Evolutionary conservation across 2,797 vertebrate genomes (phyloP).

Genomic region (Poecilia picta): DNA sequence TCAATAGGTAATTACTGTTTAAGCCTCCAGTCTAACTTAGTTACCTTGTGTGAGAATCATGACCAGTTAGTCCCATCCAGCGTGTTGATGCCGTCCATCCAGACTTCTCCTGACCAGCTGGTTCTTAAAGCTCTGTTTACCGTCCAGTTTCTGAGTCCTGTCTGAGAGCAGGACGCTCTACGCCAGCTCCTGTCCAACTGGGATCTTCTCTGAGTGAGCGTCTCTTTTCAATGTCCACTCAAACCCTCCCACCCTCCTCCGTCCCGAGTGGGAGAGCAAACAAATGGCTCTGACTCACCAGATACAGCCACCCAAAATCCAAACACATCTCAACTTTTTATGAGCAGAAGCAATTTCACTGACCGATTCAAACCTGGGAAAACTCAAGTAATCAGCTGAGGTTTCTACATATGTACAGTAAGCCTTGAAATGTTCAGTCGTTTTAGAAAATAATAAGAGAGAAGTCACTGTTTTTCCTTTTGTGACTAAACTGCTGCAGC

Average conservation of each 20-base stretch:
- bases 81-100: conserved; percentile 47
- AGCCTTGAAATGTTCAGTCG: conserved; percentile 11
- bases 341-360: conserved; percentile 10
- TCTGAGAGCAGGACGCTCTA: conserved; percentile 22
- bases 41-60: conserved; percentile 72
- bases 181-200: conserved; percentile 47
- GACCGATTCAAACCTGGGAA: conserved; percentile 18
- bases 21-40: conserved; percentile 20
- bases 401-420: conserved; percentile 12
- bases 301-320: conserved; percentile 23
- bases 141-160: neutral
- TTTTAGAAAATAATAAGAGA: conserved; percentile 12
- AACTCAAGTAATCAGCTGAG: neutral
- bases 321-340: conserved; percentile 18
- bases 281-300: conserved; percentile 64
- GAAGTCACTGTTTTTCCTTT: conserved; percentile 25
- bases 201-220: conserved; percentile 28
- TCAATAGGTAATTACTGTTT: conserved; percentile 44
- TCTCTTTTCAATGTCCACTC: conserved; percentile 55
- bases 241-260: conserved; percentile 55
- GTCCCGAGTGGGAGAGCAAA: conserved; percentile 55
- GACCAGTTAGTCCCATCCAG: conserved; percentile 45
- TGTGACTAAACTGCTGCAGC: conserved; percentile 36
- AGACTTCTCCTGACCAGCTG: conserved; percentile 7
- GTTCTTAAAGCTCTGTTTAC: neutral